Evolutionary conservation across 2,888 invertebrate species (phyloP).

Genomic region (Uloborus plumipes): DNA sequence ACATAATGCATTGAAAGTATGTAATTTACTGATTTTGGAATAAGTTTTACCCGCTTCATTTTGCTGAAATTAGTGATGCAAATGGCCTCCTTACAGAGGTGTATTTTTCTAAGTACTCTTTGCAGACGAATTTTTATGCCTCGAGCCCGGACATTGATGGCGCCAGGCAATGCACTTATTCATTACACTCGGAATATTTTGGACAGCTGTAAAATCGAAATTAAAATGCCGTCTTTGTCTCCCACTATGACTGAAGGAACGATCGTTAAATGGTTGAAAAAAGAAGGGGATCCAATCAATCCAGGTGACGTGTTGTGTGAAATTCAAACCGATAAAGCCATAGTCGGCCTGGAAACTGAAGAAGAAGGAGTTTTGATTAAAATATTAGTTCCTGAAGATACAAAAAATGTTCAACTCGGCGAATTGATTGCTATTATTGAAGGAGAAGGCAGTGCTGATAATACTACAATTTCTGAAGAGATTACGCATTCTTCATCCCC

Average conservation of each 20-base stretch:
- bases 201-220: constrained; percentile 28
- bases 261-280: constrained; percentile 76
- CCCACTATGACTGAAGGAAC: constrained; percentile 78
- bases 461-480: constrained; percentile 54
- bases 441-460: constrained; percentile 73
- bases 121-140: too few species aligned
- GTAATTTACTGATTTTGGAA: too few species aligned
- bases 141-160: too few species aligned
- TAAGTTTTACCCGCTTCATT: too few species aligned
- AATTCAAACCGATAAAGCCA: constrained; percentile 79
- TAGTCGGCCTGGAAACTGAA: constrained; percentile 76
- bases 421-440: constrained; percentile 77
- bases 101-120: too few species aligned
- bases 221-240: constrained; percentile 76
- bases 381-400: constrained; percentile 75
- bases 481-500: background rate
- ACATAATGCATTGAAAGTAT: too few species aligned
- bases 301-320: constrained; percentile 78
- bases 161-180: constrained; percentile 1
- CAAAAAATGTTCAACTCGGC: constrained; percentile 75
- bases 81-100: too few species aligned
- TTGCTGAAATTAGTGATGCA: too few species aligned
- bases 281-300: constrained; percentile 73
- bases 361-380: constrained; percentile 78
- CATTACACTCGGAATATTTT: constrained; percentile 1